Conservation (phyloP, 2,113 vertebrate genomes). For the Sula dactylatra region DNA sequence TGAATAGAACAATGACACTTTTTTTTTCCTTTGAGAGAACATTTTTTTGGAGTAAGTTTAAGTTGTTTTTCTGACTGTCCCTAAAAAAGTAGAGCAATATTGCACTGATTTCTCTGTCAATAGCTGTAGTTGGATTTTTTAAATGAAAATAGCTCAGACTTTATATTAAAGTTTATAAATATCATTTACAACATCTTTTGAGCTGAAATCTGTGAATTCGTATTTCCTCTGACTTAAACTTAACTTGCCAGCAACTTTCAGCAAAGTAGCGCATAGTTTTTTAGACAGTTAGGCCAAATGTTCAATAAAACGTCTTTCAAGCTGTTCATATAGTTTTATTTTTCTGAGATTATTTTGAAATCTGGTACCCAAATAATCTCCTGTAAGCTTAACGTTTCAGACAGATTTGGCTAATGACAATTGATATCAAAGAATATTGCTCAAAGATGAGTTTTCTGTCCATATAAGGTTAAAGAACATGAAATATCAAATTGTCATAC, state of each 20-base stretch:
- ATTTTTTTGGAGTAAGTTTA: not conserved
- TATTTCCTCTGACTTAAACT: not conserved
- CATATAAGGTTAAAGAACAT: not conserved
- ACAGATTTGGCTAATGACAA: not conserved
- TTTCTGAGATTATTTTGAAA: not conserved
- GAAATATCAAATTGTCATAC: not conserved
- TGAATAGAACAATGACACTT: not conserved
- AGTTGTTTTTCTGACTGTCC: not conserved
- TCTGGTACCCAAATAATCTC: not conserved
- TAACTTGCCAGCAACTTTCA: not conserved
- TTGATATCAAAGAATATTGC: not conserved
- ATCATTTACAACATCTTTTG: not conserved
- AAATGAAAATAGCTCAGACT: not conserved
- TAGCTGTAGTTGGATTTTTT: not conserved
- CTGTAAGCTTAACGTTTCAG: not conserved
- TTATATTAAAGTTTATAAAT: not conserved
- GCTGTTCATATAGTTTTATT: not conserved
- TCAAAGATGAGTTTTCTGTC: not conserved
- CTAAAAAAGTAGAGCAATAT: not conserved
- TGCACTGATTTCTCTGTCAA: not conserved
- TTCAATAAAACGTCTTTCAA: conserved; percentile 31
- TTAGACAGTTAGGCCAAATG: not conserved
- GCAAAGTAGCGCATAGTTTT: not conserved
- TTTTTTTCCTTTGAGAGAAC: not conserved
- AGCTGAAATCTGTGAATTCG: not conserved